phyloP scores from a whole-genome alignment of 2,113 vertebrate species.

The Egretta garzetta region DNA sequence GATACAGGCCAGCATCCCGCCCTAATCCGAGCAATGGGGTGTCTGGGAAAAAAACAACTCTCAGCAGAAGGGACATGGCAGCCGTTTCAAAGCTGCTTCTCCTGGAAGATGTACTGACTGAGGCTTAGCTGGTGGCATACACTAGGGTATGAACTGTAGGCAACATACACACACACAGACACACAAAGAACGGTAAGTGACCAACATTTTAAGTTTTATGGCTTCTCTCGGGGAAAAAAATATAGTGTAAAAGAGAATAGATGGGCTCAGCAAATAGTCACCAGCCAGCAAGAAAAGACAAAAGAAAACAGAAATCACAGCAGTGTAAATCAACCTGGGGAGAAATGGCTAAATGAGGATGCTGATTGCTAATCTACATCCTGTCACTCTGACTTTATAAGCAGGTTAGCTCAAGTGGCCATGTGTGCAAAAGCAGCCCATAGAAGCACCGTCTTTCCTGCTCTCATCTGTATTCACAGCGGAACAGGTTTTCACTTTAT shows the following conservation, averaged over 20 bases:
- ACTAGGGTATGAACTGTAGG: not conserved
- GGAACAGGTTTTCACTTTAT: slow-evolving; percentile 1
- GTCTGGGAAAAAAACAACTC: not conserved
- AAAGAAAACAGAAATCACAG: slow-evolving; percentile 7
- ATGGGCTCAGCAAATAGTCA: not conserved
- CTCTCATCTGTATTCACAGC: slow-evolving; percentile 52
- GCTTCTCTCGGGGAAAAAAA: not conserved
- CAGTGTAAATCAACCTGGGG: not conserved
- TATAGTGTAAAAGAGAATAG: not conserved
- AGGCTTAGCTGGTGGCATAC: not conserved
- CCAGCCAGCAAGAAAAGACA: not conserved
- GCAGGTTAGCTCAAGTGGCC: not conserved
- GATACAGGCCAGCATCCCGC: not conserved
- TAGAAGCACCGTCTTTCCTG: not conserved
- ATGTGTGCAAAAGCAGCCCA: not conserved
- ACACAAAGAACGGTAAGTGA: not conserved
- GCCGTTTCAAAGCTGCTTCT: not conserved
- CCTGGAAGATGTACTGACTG: not conserved
- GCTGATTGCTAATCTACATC: slow-evolving; percentile 29
- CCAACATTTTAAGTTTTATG: not conserved
- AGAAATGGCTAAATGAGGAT: slow-evolving; percentile 20
- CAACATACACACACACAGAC: not conserved
- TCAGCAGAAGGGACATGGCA: not conserved
- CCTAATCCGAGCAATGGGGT: not conserved
- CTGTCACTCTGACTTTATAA: not conserved